Evolutionary conservation across 37 sponge, comb jelly and placozoan genomes (phyloP).

Genomic region (Spongilla lacustris): DNA sequence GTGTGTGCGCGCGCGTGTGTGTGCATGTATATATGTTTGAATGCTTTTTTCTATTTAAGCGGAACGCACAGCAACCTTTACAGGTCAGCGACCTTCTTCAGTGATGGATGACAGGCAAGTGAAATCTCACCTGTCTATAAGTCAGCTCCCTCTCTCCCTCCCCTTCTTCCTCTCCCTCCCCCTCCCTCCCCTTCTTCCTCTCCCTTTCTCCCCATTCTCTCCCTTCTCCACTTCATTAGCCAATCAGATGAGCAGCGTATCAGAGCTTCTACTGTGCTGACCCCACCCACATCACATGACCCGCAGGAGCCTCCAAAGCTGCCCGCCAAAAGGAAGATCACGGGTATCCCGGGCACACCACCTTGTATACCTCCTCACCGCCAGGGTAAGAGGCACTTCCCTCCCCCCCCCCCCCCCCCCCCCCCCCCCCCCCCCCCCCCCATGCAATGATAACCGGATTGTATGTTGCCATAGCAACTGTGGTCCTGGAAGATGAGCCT

Average conservation of each 20-base stretch:
- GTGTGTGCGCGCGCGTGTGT: not conserved
- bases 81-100: too few species aligned
- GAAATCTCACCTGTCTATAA: too few species aligned
- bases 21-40: slow-evolving; percentile 1
- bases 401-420: not conserved
- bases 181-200: too few species aligned
- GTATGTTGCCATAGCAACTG: too few species aligned
- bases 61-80: not conserved
- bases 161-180: not conserved
- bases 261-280: not conserved
- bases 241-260: not conserved
- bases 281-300: not conserved
- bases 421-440: not conserved
- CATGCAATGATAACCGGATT: too few species aligned
- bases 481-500: not conserved
- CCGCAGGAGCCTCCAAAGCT: too few species aligned
- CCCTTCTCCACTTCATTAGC: not conserved
- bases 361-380: not conserved
- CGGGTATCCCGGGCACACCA: too few species aligned
- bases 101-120: too few species aligned
- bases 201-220: not conserved
- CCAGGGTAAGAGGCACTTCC: not conserved
- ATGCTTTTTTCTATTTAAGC: not conserved
- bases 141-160: not conserved
- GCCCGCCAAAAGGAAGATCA: too few species aligned